Evolutionary conservation across 2,797 vertebrate genomes (phyloP), one percentile per base, ranked within the genome.

Genomic region (Centropyge bicolor): DNA sequence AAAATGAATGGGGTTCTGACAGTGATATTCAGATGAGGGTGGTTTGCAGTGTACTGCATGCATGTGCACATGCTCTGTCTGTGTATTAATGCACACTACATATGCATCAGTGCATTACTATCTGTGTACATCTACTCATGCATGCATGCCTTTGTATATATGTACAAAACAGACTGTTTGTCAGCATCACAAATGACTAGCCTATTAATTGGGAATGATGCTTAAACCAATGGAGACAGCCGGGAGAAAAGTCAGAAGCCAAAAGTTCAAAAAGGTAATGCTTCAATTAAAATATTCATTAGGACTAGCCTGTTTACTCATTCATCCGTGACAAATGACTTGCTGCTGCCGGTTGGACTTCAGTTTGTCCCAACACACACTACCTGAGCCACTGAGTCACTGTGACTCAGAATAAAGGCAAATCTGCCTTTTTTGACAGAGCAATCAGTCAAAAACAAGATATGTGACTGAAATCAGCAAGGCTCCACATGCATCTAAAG

Each of bases 231-330:
- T 70, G 62, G 70, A 85, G 78, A 80, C 76, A 68, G 59, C 65
- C 20, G 8, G 38, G 64, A 83, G 62, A 79, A 84, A 89, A 91
- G 80, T 84, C 81, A 83, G 65, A 76, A 77, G 88, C 69, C 76
- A 82, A 82, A 90, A 81, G 88, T 91, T 89, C 83, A 85, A 82
- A 86, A 90, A 81, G 81, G 81, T 81, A 90, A 87, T 65, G 69
- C 89, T 88, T 89, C 86, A 90, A 91, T 91, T 90, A 87, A 92
- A 92, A 88, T 81, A 84, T 89, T 89, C 81, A 90, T 91, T 88
- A 92, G 86, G 84, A 70, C 74, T 74, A 85, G 46, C 86, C 86
- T 31, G 85, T 86, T 91, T 90, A 86, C 61, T 69, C 83, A 60
- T 64, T 85, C 88, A 82, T 81, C 74, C 49, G 2, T 84, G 86